Evolutionary conservation across 2,797 vertebrate species (phyloP), one percentile per base, ranked within the genome.

Genomic region (Fistularia commersonii): DNA sequence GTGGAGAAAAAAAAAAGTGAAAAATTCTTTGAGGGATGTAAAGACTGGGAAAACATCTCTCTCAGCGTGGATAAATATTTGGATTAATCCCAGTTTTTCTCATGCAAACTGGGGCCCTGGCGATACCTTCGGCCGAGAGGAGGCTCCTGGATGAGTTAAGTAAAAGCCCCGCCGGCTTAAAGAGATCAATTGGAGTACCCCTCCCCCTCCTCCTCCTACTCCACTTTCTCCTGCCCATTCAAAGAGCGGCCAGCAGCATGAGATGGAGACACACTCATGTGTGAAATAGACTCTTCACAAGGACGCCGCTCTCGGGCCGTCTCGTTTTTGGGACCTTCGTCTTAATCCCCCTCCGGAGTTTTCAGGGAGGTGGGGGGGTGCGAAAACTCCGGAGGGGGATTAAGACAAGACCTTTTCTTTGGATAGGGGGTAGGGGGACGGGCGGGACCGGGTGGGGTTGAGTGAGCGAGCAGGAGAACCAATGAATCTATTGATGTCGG

Each of bases 31-130:
- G 2, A 33, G 76, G 75, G 73, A 69, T 75, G 79, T 78, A 82
- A 81, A 78, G 82, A 78, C 74, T 81, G 79, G 63, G 71, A 78
- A 87, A 90, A 87, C 82, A 80, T 87, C 86, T 88, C 82, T 86
- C 86, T 87, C 83, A 85, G 83, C 77, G 68, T 49, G 76, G 84
- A 90, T 88, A 91, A 90, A 91, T 90, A 91, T 91, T 90, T 91
- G 88, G 85, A 89, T 88, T 90, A 91, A 91, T 90, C 89, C 88
- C 32, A 81, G 83, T 89, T 90, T 91, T 23, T 23, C 80, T 90
- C 79, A 91, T 90, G 89, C 86, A 90, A 90, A 91, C 81, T 83
- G 81, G 66, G 79, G 72, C 74, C 73, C 66, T 41, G 58, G 80
- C 70, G 41, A 75, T 69, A 83, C 73, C 80, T 74, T 82, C 76